A percentile compares a stretch with the other conserved stretches of the same genome.
These are phyloP conservation scores for Peribatodes rhomboidaria DNA, from an alignment of 2,888 invertebrate genomes.

Conservation along the genomic window DNA sequence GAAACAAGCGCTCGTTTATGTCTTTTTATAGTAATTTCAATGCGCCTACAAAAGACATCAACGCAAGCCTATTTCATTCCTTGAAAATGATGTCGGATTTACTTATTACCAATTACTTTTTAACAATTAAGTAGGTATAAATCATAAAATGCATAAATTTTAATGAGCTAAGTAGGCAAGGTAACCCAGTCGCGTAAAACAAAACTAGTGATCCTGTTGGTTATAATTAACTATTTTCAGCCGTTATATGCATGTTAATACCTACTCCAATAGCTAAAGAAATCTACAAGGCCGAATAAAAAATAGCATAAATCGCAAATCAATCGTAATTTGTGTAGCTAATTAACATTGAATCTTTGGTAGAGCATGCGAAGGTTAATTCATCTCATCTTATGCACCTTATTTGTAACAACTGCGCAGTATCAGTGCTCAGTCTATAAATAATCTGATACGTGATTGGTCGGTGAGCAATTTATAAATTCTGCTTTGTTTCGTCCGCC, in stretches of 20 bases:
- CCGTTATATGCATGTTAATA: neutral
- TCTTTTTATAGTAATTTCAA: constrained; percentile 63
- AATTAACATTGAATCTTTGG: constrained; percentile 9
- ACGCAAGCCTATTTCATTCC: constrained; percentile 55
- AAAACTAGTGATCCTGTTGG: neutral
- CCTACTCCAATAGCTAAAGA: neutral
- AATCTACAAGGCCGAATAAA: constrained; percentile 6
- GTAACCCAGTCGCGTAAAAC: neutral
- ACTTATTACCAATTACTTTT: neutral
- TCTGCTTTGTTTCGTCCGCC: constrained; percentile 36
- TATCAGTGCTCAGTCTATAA: constrained; percentile 49
- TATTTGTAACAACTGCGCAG: constrained; percentile 45
- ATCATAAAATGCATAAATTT: neutral
- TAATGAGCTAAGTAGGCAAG: no score
- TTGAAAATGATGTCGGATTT: constrained; percentile 1
- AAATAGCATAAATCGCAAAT: constrained; percentile 7
- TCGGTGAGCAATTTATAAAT: constrained; percentile 43
- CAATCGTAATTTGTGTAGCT: constrained; percentile 10
- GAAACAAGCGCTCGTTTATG: constrained; percentile 61
- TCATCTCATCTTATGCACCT: constrained; percentile 41
- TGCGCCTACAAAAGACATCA: constrained; percentile 70
- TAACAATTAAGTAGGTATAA: no score
- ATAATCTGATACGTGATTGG: constrained; percentile 54
- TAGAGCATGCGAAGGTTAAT: constrained; percentile 26
- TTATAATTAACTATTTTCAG: neutral